Conservation (phyloP, 2,888 invertebrate genomes). For the Theristus sp. region DNA sequence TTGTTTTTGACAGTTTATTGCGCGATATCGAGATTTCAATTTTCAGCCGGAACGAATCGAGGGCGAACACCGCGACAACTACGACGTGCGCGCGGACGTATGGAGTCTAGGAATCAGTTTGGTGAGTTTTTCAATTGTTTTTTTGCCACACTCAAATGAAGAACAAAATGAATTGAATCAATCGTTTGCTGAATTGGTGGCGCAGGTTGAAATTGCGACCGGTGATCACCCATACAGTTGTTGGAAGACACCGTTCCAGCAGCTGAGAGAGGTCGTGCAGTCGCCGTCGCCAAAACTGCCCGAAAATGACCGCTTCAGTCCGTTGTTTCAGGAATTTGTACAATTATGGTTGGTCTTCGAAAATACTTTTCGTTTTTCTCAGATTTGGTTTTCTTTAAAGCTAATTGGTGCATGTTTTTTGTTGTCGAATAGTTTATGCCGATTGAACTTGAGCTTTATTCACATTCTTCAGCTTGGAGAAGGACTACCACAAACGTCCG, state of each 20-base stretch:
- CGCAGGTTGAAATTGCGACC: slow-evolving; percentile 64
- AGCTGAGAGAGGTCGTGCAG: slow-evolving; percentile 85
- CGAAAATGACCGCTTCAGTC: slow-evolving; percentile 44
- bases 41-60: slow-evolving; percentile 85
- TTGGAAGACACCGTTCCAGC: slow-evolving; percentile 93
- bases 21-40: too few species aligned
- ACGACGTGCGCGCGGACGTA: slow-evolving; percentile 89
- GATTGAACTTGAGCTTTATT: background rate
- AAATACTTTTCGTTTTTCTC: background rate
- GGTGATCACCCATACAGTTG: slow-evolving; percentile 80
- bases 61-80: slow-evolving; percentile 62
- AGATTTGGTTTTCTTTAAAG: too few species aligned
- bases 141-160: background rate
- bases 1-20: too few species aligned
- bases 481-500: slow-evolving; percentile 58
- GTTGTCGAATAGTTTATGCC: background rate
- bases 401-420: background rate
- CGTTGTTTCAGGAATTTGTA: slow-evolving; percentile 50
- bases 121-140: background rate
- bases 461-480: slow-evolving; percentile 47
- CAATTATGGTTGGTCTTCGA: background rate
- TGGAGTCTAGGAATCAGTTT: slow-evolving; percentile 63
- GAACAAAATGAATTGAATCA: background rate
- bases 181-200: background rate
- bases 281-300: slow-evolving; percentile 67